Percentiles rank a stretch among this genome's conserved stretches.
These are phyloP conservation scores for Hormaphis cornu DNA, from an alignment of 1,140 invertebrate genomes.

Conservation along the genomic window DNA sequence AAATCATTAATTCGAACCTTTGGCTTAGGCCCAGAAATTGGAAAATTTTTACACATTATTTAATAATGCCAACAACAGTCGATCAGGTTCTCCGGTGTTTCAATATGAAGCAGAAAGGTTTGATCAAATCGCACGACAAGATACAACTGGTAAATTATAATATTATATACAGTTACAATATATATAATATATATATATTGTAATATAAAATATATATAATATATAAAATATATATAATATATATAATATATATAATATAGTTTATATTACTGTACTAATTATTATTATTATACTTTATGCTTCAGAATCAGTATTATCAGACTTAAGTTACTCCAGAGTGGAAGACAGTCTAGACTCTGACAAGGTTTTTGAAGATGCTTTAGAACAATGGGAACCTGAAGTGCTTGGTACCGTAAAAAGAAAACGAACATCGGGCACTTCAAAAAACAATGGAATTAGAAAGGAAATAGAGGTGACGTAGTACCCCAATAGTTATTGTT, in stretches of 20 bases:
- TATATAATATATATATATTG: neutral
- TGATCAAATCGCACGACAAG: constrained; percentile 18
- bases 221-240: no score
- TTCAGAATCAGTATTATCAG: constrained; percentile 13
- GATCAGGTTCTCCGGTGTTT: neutral
- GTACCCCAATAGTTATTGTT: neutral
- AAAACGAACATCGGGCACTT: neutral
- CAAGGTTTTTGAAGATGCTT: constrained; percentile 1
- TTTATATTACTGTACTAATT: neutral
- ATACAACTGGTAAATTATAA: constrained; percentile 8
- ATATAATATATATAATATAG: neutral
- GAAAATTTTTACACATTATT: neutral
- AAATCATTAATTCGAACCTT: neutral
- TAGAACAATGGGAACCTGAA: constrained; percentile 13
- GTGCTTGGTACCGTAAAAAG: neutral
- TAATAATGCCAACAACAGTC: neutral
- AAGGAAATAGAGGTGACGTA: constrained; percentile 26
- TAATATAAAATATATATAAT: no score
- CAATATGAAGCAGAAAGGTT: constrained; percentile 1
- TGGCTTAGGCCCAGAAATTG: neutral
- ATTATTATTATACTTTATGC: neutral
- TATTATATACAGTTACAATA: neutral
- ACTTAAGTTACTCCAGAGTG: constrained; percentile 13
- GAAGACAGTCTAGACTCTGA: constrained; percentile 23
- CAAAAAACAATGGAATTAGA: neutral